phyloP scores from a whole-genome alignment of 2,888 invertebrate species.

The Rotaria sp. region DNA sequence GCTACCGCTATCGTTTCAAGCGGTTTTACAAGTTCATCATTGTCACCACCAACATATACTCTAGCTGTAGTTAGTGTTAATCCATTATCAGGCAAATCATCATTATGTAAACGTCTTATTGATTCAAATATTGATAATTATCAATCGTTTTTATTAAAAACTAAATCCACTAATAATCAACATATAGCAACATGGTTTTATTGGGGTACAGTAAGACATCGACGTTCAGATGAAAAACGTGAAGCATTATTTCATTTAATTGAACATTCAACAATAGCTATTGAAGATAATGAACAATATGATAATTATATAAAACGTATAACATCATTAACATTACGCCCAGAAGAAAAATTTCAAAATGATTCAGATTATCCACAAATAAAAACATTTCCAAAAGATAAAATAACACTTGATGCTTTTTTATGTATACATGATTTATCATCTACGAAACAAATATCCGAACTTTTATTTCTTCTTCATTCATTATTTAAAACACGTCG shows the following conservation, averaged over 20 bases:
- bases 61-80: background rate
- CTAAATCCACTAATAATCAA: background rate
- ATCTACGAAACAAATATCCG: background rate
- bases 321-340: background rate
- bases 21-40: background rate
- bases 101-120: conserved; percentile 29
- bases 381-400: conserved; percentile 7
- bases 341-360: background rate
- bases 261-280: background rate
- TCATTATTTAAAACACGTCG: background rate
- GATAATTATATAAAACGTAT: conserved; percentile 25
- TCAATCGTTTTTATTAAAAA: background rate
- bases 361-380: background rate
- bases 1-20: background rate
- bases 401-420: background rate
- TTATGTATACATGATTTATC: conserved; percentile 12
- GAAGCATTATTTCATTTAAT: conserved; percentile 29
- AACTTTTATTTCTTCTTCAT: background rate
- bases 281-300: background rate
- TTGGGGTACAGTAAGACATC: conserved; percentile 16
- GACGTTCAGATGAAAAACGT: conserved; percentile 24
- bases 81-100: conserved; percentile 11
- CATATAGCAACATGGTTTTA: background rate
- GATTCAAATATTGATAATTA: conserved; percentile 25
- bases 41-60: background rate